phyloP scores from a whole-genome alignment of 1,140 invertebrate species.

The Aradophagus sp. region DNA sequence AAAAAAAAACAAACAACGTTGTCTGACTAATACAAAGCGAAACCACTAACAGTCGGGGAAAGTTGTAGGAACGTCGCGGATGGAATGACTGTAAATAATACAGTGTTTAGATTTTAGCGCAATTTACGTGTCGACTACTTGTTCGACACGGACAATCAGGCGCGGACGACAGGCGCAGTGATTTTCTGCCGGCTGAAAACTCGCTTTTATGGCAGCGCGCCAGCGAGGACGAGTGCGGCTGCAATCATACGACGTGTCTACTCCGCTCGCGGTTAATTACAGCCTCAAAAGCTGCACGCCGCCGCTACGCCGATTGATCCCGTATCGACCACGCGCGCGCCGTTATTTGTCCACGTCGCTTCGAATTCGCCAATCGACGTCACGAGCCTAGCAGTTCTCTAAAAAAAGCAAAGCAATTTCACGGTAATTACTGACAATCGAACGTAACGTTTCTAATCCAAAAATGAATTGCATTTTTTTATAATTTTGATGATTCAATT shows the following conservation, averaged over 20 bases:
- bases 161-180: constrained; percentile 19
- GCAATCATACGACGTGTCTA: constrained; percentile 29
- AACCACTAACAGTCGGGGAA: background rate
- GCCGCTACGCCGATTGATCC: constrained; percentile 19
- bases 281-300: constrained; percentile 19
- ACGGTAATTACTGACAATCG: too few relatives aligned
- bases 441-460: too few relatives aligned
- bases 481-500: too few relatives aligned
- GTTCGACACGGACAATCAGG: constrained; percentile 11
- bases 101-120: constrained; percentile 14
- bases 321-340: constrained; percentile 15
- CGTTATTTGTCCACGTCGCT: too few relatives aligned
- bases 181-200: constrained; percentile 23
- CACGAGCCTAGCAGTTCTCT: too few relatives aligned
- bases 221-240: constrained; percentile 15
- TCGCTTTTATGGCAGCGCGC: constrained; percentile 11
- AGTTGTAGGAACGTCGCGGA: background rate
- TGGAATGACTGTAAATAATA: constrained; percentile 14
- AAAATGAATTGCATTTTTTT: too few relatives aligned
- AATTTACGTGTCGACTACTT: constrained; percentile 29
- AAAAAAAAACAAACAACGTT: too few relatives aligned
- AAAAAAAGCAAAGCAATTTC: too few relatives aligned
- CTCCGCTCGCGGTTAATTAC: constrained; percentile 34
- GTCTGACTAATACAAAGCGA: too few relatives aligned
- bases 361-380: too few relatives aligned